These are phyloP conservation scores for Cherax destructor DNA, from an alignment of 1,140 invertebrate species.

Conservation along the genomic window DNA sequence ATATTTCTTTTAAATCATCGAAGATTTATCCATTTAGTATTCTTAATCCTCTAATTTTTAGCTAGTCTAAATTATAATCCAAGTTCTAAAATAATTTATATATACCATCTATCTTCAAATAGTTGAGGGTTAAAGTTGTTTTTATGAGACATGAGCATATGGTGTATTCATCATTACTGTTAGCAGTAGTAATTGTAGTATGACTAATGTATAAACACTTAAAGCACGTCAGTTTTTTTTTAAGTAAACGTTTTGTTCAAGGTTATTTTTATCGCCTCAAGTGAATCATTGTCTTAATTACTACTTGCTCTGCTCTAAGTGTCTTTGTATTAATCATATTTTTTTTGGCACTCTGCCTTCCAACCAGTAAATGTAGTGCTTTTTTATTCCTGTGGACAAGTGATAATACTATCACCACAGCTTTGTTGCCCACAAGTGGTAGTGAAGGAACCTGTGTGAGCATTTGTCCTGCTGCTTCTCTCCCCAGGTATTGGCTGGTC, in stretches of 20 bases:
- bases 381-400: background rate
- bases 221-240: too few species aligned
- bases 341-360: too few species aligned
- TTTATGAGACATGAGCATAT: background rate
- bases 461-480: constrained; percentile 50
- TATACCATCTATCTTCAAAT: background rate
- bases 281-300: too few species aligned
- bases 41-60: too few species aligned
- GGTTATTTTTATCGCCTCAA: too few species aligned
- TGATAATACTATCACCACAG: background rate
- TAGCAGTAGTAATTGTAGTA: background rate
- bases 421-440: background rate
- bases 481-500: constrained; percentile 71
- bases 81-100: background rate
- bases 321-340: too few species aligned
- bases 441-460: constrained; percentile 47
- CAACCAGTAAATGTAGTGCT: background rate
- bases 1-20: too few species aligned
- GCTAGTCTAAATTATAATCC: too few species aligned
- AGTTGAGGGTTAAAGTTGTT: background rate
- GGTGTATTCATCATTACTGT: background rate
- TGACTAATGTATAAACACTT: too few species aligned
- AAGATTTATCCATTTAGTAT: too few species aligned
- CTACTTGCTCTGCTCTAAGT: too few species aligned
- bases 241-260: too few species aligned